Conservation (phyloP, 2,888 invertebrate species). For the Dione juno region DNA sequence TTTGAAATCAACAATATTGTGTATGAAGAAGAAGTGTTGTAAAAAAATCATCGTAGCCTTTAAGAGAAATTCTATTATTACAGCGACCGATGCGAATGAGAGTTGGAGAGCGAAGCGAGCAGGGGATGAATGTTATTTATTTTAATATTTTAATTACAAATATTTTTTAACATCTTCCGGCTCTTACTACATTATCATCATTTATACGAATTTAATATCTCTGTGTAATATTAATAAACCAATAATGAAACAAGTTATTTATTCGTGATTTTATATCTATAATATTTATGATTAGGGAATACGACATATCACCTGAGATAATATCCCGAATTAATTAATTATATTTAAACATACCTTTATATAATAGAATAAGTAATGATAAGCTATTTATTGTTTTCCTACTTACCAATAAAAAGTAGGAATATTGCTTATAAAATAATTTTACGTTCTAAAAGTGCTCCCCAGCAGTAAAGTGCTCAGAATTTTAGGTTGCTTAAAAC, state of each 20-base stretch:
- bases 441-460: not conserved
- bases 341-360: not conserved
- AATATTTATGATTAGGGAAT: conserved; percentile 62
- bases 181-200: not conserved
- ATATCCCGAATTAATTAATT: conserved; percentile 1
- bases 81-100: too few relatives aligned
- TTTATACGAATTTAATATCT: not conserved
- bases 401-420: not conserved
- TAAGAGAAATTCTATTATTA: too few relatives aligned
- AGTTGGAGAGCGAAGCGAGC: too few relatives aligned
- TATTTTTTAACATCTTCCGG: too few relatives aligned
- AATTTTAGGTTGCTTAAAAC: conserved; percentile 21
- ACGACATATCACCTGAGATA: conserved; percentile 45
- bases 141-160: too few relatives aligned
- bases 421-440: not conserved
- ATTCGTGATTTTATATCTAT: conserved; percentile 49
- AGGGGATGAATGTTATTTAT: too few relatives aligned
- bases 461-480: not conserved
- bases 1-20: too few relatives aligned
- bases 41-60: too few relatives aligned
- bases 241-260: not conserved
- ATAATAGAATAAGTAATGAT: not conserved
- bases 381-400: not conserved
- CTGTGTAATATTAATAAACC: not conserved
- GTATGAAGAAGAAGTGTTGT: too few relatives aligned